Conservation (phyloP, 2,888 invertebrate species). For the Harmothoe impar region DNA sequence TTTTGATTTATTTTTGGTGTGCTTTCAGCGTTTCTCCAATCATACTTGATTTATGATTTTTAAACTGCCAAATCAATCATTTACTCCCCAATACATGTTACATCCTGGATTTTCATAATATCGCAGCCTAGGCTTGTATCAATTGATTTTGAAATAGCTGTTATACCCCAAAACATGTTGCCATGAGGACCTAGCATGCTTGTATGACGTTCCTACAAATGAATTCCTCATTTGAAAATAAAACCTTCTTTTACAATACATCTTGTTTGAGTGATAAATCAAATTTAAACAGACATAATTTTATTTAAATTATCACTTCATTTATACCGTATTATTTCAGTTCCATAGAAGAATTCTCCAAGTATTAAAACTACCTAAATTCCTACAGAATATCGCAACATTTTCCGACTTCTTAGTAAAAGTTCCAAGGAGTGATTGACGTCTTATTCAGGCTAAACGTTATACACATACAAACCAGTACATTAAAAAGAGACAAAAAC, state of each 20-base stretch:
- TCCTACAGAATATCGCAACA: too few species aligned
- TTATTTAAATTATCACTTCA: neutral
- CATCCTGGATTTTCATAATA: too few species aligned
- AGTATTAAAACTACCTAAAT: too few species aligned
- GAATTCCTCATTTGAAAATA: neutral
- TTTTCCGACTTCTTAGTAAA: too few species aligned
- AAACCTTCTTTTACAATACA: neutral
- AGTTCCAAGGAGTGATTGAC: too few species aligned
- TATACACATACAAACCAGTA: neutral
- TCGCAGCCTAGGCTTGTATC: too few species aligned
- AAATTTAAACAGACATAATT: too few species aligned
- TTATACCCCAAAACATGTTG: neutral
- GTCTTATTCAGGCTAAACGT: too few species aligned
- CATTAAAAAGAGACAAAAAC: neutral
- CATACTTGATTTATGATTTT: neutral
- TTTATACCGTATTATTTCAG: too few species aligned
- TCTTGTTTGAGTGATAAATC: too few species aligned
- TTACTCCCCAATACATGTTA: neutral
- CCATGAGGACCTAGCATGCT: neutral
- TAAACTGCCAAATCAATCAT: constrained; percentile 11
- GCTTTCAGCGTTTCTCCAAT: neutral
- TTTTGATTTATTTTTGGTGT: neutral
- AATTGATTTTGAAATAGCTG: too few species aligned
- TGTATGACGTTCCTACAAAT: neutral
- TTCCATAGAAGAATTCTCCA: too few species aligned